phyloP scores from a whole-genome alignment of 37 sponge, comb jelly and placozoan species.

The Theonella swinhoei region DNA sequence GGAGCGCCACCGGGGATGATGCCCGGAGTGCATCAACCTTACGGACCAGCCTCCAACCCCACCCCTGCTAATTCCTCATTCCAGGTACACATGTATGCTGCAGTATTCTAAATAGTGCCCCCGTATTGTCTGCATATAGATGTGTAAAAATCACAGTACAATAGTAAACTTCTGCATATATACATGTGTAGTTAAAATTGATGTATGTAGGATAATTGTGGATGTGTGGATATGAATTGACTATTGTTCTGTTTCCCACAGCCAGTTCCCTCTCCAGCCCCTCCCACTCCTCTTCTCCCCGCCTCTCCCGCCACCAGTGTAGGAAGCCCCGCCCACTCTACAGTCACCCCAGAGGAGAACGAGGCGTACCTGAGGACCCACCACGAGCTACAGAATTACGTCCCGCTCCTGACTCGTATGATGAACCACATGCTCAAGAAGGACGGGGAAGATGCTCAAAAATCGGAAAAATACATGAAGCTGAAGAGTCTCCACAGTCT shows the following conservation, averaged over 20 bases:
- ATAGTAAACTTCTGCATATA: no score
- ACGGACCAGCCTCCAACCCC: neutral
- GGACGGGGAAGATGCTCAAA: slow-evolving; percentile 1
- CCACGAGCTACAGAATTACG: slow-evolving; percentile 53
- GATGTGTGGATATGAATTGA: neutral
- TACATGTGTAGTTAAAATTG: neutral
- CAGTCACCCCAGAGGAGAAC: slow-evolving; percentile 53
- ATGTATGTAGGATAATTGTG: no score
- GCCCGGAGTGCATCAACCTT: neutral
- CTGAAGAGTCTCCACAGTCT: slow-evolving; percentile 47
- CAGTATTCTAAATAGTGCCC: no score
- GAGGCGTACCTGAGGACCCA: slow-evolving; percentile 57
- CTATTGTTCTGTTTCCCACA: neutral
- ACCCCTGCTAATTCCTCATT: neutral
- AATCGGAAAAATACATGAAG: slow-evolving; percentile 33
- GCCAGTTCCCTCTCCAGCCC: slow-evolving; percentile 46
- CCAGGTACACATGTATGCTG: no score
- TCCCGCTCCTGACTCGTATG: slow-evolving; percentile 51
- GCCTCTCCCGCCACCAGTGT: slow-evolving; percentile 42
- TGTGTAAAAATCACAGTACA: no score
- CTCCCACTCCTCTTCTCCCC: slow-evolving; percentile 52
- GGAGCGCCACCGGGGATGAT: neutral
- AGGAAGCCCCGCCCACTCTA: slow-evolving; percentile 38
- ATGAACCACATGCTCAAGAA: slow-evolving; percentile 13
- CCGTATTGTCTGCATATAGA: no score